Evolutionary conservation across 1,140 invertebrate genomes (phyloP), one percentile per base, ranked within the genome.

Genomic region (Batillaria attramentaria): DNA sequence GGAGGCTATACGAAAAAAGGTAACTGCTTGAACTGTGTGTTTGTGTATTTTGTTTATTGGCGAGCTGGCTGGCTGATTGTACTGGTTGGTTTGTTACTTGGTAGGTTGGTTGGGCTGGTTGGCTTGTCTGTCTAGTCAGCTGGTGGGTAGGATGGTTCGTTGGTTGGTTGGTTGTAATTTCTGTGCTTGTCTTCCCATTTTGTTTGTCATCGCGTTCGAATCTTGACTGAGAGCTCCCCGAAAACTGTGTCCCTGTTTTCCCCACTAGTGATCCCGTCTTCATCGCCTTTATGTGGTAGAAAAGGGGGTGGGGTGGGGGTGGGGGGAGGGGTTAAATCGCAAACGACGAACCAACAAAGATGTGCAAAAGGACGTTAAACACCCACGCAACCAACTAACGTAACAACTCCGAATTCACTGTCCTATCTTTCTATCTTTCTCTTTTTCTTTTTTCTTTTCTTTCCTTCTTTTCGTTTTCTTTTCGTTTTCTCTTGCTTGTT

Each of bases 1-100:
- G 41, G 24, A 66, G 60, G 68, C 68, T 31, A 70, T 70, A 13
- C n/a, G 41, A 18, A 70, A 46, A 43, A 24, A 42, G 68, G 68
- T 70, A 70, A 46, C 31, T 3, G 41, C 37, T 4, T 28, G 10
- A n/a, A 20, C 4, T 37, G 1, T 24, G 2, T 10, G 70, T 31
- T 46, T 72, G 70, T 31, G 8, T n/a, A 13, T 13, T 16, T 35
- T 20, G 8, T 35, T 39, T 28, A 35, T 35, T 73, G 69, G n/a
- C 24, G 41, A 41, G n/a, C 24, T 72, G 69, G n/a, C 24, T 39
- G 69, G n/a, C 24, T 72, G 39, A 37, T n/a, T 72, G n/a, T 10
- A 5, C 28, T 8, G 6, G 6, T 62, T 18, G 6, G 6, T 62
- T 18, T 10, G 57, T 72, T 37, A 42, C 24, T 72, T 37, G n/a